Conservation (phyloP, 2,797 vertebrate species). For the Syngnathus acus region DNA sequence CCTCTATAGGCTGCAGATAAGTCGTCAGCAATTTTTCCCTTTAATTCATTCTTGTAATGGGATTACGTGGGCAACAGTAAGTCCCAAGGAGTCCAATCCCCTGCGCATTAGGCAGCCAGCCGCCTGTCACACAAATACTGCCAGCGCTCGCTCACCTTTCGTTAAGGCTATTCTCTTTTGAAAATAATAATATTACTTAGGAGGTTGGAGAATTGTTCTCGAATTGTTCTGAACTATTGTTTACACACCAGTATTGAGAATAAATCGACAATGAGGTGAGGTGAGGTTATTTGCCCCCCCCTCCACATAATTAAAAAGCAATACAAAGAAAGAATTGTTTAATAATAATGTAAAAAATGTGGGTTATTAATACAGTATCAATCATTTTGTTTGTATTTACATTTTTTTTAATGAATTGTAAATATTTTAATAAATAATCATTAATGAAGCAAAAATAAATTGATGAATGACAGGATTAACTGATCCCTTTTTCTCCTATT, state of each 20-base stretch:
- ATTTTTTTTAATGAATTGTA: no score
- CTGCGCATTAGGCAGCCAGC: constrained; percentile 57
- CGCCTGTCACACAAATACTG: not conserved
- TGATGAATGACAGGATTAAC: no score
- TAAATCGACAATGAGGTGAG: not conserved
- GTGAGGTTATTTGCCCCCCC: not conserved
- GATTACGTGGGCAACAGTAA: constrained; percentile 70
- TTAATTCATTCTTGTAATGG: constrained; percentile 76
- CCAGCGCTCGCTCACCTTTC: constrained; percentile 22
- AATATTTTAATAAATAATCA: no score
- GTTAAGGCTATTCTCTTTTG: not conserved
- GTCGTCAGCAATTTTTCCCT: constrained; percentile 77
- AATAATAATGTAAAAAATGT: no score
- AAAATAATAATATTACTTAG: not conserved
- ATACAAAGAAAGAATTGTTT: no score
- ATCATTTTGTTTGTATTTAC: no score
- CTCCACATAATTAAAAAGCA: no score
- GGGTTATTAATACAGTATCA: no score
- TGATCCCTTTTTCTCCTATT: no score
- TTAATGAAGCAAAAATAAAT: no score
- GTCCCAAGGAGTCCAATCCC: constrained; percentile 63
- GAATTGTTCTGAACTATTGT: not conserved
- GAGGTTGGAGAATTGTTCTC: not conserved
- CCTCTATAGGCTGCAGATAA: constrained; percentile 61
- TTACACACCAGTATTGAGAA: not conserved